These are phyloP conservation scores for Nycticorax nycticorax DNA, from an alignment of 2,113 vertebrate genomes.

Conservation along the genomic window DNA sequence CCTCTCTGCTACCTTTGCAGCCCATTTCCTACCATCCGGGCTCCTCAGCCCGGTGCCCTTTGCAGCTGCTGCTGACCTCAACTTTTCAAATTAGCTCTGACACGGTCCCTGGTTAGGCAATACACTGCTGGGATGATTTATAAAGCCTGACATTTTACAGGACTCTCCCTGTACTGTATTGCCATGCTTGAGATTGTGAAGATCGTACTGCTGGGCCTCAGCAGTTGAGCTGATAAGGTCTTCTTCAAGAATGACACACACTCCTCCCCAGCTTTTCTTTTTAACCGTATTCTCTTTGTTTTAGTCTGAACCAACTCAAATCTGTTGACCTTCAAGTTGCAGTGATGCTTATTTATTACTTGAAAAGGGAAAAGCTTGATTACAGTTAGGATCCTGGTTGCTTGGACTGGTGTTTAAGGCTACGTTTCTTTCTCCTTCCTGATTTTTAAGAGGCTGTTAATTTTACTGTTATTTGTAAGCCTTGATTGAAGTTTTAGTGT, in stretches of 20 bases:
- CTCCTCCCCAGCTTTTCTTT: accelerated
- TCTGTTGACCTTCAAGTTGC: not conserved
- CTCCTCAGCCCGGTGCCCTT: not conserved
- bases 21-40: not conserved
- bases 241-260: not conserved
- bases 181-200: not conserved
- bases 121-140: not conserved
- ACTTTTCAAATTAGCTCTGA: not conserved
- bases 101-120: not conserved
- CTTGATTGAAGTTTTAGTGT: not conserved
- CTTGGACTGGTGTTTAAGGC: not conserved
- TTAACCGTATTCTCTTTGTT: not conserved
- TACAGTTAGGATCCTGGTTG: not conserved
- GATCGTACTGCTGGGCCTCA: not conserved
- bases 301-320: not conserved
- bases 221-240: not conserved
- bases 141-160: not conserved
- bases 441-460: not conserved
- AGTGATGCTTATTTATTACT: not conserved
- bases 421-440: not conserved
- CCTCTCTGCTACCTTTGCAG: not conserved
- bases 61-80: not conserved
- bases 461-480: not conserved
- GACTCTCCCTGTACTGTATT: not conserved
- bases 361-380: not conserved